A percentile compares a stretch with the other conserved stretches of the same genome.
phyloP scores from a whole-genome alignment of 2,797 vertebrate species.

The Hoplostethus atlanticus region DNA sequence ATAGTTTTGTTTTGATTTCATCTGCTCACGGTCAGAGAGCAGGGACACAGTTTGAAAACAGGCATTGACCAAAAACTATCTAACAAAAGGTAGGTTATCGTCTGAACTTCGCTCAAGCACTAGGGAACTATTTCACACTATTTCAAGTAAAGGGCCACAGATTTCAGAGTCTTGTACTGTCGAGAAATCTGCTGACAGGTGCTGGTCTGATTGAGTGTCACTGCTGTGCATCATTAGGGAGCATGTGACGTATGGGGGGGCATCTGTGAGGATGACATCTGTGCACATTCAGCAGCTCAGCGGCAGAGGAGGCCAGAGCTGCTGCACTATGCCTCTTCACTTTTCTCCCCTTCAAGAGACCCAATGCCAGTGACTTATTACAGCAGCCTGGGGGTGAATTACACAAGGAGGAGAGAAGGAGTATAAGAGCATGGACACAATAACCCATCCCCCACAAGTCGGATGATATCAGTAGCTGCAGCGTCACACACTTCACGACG shows the following conservation, averaged over 20 bases:
- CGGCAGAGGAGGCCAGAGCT: conserved; percentile 38
- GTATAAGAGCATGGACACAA: conserved; percentile 23
- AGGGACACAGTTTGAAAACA: too few relatives aligned
- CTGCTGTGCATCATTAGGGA: conserved; percentile 55
- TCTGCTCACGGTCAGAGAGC: too few relatives aligned
- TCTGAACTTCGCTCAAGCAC: not conserved
- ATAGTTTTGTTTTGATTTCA: too few relatives aligned
- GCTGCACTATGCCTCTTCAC: conserved; percentile 22
- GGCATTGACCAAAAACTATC: too few relatives aligned
- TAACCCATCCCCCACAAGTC: conserved; percentile 7
- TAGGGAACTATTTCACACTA: not conserved
- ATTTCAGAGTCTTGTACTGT: not conserved
- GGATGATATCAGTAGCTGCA: not conserved
- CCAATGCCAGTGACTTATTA: conserved; percentile 56
- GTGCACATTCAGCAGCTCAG: conserved; percentile 60
- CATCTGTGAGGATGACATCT: conserved; percentile 64
- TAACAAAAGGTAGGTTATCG: too few relatives aligned
- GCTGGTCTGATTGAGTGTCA: conserved; percentile 31
- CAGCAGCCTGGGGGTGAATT: conserved; percentile 53
- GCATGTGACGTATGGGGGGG: conserved; percentile 48
- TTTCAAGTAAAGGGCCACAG: not conserved
- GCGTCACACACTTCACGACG: not conserved
- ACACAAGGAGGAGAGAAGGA: conserved; percentile 29
- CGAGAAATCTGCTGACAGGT: conserved; percentile 23
- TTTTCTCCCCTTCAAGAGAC: conserved; percentile 4